A percentile compares a stretch with the other conserved stretches of the same genome.
Conservation (phyloP, 2,888 invertebrate genomes). For the Habrosyne pyritoides region DNA sequence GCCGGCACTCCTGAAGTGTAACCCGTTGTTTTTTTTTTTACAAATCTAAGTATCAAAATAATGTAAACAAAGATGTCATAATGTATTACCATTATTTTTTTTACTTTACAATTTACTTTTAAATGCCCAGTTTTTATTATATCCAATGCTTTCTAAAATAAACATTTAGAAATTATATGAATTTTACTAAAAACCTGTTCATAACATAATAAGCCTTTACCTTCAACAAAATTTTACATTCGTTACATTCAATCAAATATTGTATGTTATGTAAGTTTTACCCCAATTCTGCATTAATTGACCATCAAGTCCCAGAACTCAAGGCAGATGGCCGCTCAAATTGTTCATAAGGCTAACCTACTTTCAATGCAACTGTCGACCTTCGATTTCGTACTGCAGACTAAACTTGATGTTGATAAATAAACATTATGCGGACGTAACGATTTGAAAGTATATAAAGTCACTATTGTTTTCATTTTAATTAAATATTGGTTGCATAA, state of each 20-base stretch:
- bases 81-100: no score
- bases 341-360: constrained; percentile 29
- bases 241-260: constrained; percentile 8
- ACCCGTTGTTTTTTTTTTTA: no score
- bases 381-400: constrained; percentile 11
- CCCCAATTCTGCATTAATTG: constrained; percentile 17
- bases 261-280: constrained; percentile 16
- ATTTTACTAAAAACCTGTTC: neutral
- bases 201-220: constrained; percentile 2
- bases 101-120: no score
- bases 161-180: neutral
- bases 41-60: no score
- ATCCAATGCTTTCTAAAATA: neutral
- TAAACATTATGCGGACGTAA: neutral
- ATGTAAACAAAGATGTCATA: no score
- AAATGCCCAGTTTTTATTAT: no score
- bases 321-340: constrained; percentile 32
- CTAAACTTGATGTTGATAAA: neutral
- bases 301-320: constrained; percentile 34
- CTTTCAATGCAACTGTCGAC: constrained; percentile 30
- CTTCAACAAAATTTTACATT: constrained; percentile 8
- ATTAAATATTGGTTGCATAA: neutral
- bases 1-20: no score
- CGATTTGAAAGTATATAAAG: constrained; percentile 1
- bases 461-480: constrained; percentile 5